These are phyloP conservation scores for Lordiphosa mommai DNA, from an alignment of 1,140 invertebrate species.

Conservation along the genomic window DNA sequence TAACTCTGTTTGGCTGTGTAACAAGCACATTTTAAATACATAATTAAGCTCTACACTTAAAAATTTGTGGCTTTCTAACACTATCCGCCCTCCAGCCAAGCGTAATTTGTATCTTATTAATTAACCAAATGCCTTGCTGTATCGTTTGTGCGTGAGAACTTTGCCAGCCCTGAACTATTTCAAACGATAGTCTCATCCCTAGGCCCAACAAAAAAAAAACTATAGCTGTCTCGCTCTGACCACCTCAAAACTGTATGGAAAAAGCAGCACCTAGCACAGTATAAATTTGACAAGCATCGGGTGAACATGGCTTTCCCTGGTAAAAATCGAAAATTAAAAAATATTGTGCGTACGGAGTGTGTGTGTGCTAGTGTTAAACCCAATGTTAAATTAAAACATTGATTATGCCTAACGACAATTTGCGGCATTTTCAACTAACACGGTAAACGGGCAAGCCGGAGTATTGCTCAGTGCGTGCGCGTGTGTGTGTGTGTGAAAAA, in stretches of 20 bases:
- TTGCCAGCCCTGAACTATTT: neutral
- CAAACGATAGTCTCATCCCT: too few species aligned
- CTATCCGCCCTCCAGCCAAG: too few species aligned
- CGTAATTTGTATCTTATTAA: too few species aligned
- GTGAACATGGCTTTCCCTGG: conserved; percentile 84
- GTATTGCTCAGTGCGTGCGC: conserved; percentile 24
- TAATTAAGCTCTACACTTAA: too few species aligned
- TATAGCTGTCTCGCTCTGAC: conserved; percentile 7
- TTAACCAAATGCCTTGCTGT: too few species aligned
- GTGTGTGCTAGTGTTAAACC: conserved; percentile 65
- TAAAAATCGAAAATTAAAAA: conserved; percentile 63
- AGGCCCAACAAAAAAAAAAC: too few species aligned
- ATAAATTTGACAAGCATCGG: conserved; percentile 59
- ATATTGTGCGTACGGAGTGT: conserved; percentile 78
- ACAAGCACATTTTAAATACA: too few species aligned
- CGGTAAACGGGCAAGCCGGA: neutral
- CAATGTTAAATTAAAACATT: conserved; percentile 78
- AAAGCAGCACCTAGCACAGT: conserved; percentile 40
- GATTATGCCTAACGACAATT: conserved; percentile 32
- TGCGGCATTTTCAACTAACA: too few species aligned
- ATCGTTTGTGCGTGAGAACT: neutral
- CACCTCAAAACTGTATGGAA: conserved; percentile 32
- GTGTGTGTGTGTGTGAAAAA: conserved; percentile 41
- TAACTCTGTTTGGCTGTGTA: too few species aligned
- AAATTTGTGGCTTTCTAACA: too few species aligned